These are phyloP conservation scores for Syngnathus acus DNA, from an alignment of 2,797 vertebrate genomes.

Conservation along the genomic window DNA sequence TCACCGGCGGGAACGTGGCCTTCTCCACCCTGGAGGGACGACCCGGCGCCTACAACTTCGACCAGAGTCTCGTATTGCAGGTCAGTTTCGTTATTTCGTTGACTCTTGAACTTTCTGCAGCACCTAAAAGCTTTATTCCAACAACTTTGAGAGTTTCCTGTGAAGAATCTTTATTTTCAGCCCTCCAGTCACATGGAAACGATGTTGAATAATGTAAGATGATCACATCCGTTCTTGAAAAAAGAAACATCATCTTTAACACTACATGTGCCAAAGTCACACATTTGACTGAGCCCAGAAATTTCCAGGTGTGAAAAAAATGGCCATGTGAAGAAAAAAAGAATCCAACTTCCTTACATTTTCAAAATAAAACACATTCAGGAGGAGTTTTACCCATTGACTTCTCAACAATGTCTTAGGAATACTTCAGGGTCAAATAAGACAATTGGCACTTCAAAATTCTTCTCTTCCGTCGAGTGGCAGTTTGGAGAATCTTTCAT, in stretches of 20 bases:
- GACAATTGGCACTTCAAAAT: no score
- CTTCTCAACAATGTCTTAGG: no score
- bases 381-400: no score
- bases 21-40: slow-evolving; percentile 93
- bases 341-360: no score
- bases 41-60: slow-evolving; percentile 90
- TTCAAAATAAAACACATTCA: no score
- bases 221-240: not conserved
- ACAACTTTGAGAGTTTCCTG: no score
- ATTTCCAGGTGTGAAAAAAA: not conserved
- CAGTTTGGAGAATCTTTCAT: not conserved
- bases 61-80: slow-evolving; percentile 80
- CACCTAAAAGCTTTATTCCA: no score
- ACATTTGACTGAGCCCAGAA: not conserved
- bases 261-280: not conserved
- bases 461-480: no score
- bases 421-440: no score
- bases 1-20: slow-evolving; percentile 89
- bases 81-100: slow-evolving; percentile 49
- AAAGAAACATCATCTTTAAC: not conserved
- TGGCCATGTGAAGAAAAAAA: not conserved
- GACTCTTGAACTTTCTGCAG: no score
- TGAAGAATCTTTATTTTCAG: not conserved
- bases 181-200: not conserved
- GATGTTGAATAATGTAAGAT: not conserved